These are phyloP conservation scores for Synodontis membranacea DNA, from an alignment of 2,113 vertebrate species.

Conservation along the genomic window DNA sequence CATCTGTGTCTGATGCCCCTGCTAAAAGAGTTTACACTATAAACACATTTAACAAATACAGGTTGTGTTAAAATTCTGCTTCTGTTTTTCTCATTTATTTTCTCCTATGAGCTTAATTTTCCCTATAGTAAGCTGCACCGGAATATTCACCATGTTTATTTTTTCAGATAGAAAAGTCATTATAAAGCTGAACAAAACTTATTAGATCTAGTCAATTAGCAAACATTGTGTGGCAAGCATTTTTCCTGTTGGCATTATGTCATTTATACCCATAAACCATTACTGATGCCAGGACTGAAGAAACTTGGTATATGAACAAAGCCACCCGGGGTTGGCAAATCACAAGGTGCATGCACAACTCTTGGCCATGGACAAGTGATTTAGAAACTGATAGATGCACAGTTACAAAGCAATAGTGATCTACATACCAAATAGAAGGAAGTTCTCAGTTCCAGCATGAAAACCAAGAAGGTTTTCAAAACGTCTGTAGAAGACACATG, in stretches of 20 bases:
- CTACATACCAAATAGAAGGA: constrained; percentile 31
- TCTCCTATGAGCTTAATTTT: too few relatives aligned
- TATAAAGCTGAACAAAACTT: neutral
- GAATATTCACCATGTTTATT: too few relatives aligned
- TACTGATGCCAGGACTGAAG: constrained; percentile 33
- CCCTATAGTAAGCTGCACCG: too few relatives aligned
- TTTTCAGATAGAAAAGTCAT: neutral
- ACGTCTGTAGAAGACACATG: constrained; percentile 23
- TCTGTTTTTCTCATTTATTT: too few relatives aligned
- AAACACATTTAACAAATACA: too few relatives aligned
- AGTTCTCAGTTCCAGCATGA: constrained; percentile 8
- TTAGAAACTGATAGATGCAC: constrained; percentile 6
- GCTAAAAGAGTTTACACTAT: too few relatives aligned
- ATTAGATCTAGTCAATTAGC: neutral
- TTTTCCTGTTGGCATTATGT: constrained; percentile 35
- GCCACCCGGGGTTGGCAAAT: constrained; percentile 31
- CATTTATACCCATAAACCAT: constrained; percentile 32
- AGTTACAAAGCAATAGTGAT: constrained; percentile 29
- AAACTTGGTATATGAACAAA: constrained; percentile 42
- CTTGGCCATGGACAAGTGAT: constrained; percentile 23
- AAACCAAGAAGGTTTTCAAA: constrained; percentile 24
- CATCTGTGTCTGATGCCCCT: too few relatives aligned
- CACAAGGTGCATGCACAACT: constrained; percentile 16
- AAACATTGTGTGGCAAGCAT: neutral
- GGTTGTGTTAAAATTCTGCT: too few relatives aligned